phyloP scores from a whole-genome alignment of 1,140 invertebrate species.

The Theocolax elegans region DNA sequence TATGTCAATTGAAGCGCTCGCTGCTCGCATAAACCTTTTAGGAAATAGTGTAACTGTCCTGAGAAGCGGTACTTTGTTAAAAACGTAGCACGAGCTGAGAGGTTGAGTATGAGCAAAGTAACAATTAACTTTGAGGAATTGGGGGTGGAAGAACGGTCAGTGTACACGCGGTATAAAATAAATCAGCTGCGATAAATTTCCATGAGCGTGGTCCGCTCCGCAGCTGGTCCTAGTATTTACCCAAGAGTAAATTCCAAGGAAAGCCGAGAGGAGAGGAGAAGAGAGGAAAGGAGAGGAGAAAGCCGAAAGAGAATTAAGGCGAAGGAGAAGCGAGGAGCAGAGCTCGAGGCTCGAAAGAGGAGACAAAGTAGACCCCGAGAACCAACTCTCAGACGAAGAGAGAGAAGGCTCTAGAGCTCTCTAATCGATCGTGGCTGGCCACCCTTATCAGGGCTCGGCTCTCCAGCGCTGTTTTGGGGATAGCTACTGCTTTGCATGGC shows the following conservation, averaged over 20 bases:
- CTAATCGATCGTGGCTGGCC: slow-evolving; percentile 70
- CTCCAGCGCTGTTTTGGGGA: slow-evolving; percentile 45
- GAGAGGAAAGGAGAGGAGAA: slow-evolving; percentile 15
- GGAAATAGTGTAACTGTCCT: too few relatives aligned
- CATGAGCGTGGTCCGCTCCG: too few relatives aligned
- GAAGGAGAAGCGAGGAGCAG: neutral
- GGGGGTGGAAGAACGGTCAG: neutral
- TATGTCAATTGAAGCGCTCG: too few relatives aligned
- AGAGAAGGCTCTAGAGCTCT: slow-evolving; percentile 41
- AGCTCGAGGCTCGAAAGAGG: slow-evolving; percentile 32
- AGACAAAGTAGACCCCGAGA: slow-evolving; percentile 37
- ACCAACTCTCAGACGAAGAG: too few relatives aligned
- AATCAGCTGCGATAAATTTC: too few relatives aligned
- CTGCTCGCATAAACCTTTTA: too few relatives aligned
- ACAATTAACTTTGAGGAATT: too few relatives aligned
- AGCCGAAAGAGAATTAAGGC: slow-evolving; percentile 41
- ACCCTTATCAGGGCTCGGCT: slow-evolving; percentile 65
- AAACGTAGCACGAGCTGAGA: too few relatives aligned
- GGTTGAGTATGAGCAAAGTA: too few relatives aligned
- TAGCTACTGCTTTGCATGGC: slow-evolving; percentile 63
- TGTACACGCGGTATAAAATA: too few relatives aligned
- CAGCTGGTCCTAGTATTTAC: slow-evolving; percentile 15
- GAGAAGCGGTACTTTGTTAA: too few relatives aligned
- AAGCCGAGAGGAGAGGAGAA: neutral
- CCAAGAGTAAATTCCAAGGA: slow-evolving; percentile 31